These are phyloP conservation scores for Ophiothrix spiculata DNA, from an alignment of 35 echinoderm and acorn worm species.

Conservation along the genomic window DNA sequence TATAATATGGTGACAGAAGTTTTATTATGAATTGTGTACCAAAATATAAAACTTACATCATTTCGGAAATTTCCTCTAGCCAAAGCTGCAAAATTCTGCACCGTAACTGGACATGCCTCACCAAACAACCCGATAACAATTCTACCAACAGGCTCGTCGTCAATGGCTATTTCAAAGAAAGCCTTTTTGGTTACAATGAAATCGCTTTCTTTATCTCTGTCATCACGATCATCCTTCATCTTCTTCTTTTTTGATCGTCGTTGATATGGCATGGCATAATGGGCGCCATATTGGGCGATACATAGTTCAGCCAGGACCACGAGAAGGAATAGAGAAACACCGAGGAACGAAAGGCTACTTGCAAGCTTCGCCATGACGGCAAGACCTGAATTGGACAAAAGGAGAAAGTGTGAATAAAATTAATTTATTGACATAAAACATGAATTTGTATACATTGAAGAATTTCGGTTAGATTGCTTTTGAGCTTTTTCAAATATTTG, in stretches of 20 bases:
- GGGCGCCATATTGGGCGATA: neutral
- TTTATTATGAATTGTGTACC: too few species aligned
- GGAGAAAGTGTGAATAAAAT: too few species aligned
- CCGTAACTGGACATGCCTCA: constrained; percentile 79
- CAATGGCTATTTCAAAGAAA: constrained; percentile 84
- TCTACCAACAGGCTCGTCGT: constrained; percentile 75
- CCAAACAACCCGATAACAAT: constrained; percentile 80
- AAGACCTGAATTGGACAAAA: too few species aligned
- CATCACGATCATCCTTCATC: constrained; percentile 61
- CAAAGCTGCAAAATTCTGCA: constrained; percentile 88
- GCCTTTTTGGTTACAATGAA: constrained; percentile 88
- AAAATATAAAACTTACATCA: constrained; percentile 79
- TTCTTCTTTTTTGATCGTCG: constrained; percentile 30
- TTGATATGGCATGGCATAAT: neutral
- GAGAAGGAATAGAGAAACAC: neutral
- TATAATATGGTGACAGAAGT: too few species aligned
- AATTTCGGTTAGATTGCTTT: too few species aligned
- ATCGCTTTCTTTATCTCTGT: constrained; percentile 68
- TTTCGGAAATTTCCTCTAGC: constrained; percentile 75
- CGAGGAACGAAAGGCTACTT: neutral
- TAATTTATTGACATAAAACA: too few species aligned
- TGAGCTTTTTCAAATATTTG: too few species aligned
- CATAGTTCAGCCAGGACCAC: neutral
- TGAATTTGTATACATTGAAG: too few species aligned
- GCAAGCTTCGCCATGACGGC: too few species aligned